A percentile compares a stretch with the other conserved stretches of the same genome.
These are phyloP conservation scores for Camelus dromedarius DNA, from an alignment of 2,113 vertebrate species.

Conservation along the genomic window DNA sequence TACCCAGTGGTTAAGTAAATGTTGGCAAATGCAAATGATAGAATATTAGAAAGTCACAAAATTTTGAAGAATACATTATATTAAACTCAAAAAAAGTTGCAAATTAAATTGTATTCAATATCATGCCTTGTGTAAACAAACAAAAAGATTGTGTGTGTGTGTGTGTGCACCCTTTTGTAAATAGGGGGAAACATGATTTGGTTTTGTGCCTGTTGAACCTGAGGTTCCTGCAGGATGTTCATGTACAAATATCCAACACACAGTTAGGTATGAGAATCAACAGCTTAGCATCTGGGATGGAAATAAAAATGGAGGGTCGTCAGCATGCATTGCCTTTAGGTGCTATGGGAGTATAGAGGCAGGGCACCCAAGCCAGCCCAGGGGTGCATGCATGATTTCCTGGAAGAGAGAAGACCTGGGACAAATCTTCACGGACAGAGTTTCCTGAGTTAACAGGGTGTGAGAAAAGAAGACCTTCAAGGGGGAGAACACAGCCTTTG, in stretches of 20 bases:
- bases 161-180: background rate
- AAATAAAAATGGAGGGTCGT: background rate
- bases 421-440: background rate
- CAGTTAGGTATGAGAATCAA: background rate
- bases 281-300: background rate
- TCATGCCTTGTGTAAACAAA: background rate
- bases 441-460: background rate
- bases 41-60: background rate
- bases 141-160: background rate
- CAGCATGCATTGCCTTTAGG: background rate
- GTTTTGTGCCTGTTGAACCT: background rate
- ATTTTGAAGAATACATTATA: background rate
- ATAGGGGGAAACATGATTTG: background rate
- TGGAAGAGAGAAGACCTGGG: background rate
- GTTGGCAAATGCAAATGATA: background rate
- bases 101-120: background rate
- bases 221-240: background rate
- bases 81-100: background rate
- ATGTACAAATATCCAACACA: background rate
- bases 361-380: background rate
- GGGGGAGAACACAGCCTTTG: background rate
- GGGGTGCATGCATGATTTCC: background rate
- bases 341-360: background rate
- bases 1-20: background rate
- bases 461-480: background rate